Evolutionary conservation across 2,113 vertebrate genomes (phyloP).

Genomic region (Coptodon bakossiorum): DNA sequence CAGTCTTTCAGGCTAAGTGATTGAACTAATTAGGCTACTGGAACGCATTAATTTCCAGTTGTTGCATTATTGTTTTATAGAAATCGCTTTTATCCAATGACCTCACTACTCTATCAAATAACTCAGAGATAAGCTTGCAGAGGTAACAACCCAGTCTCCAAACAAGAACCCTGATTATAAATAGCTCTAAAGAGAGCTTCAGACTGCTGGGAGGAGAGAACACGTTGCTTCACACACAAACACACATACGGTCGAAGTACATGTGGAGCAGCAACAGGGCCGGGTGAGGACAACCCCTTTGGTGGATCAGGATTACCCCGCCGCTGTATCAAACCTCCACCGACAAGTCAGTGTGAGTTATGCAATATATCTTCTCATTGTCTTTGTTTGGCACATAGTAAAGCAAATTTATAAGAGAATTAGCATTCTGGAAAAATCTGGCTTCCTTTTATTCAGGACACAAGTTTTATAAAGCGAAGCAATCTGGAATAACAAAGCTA

Average conservation of each 20-base stretch:
- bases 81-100: constrained; percentile 26
- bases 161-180: constrained; percentile 55
- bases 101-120: constrained; percentile 46
- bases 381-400: neutral
- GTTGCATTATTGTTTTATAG: neutral
- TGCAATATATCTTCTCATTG: constrained; percentile 31
- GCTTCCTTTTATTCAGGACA: neutral
- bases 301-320: constrained; percentile 33
- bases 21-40: constrained; percentile 14
- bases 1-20: neutral
- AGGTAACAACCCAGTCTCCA: constrained; percentile 37
- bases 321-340: constrained; percentile 16
- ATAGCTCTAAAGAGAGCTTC: constrained; percentile 37
- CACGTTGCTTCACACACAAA: neutral
- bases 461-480: constrained; percentile 19
- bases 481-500: constrained; percentile 52
- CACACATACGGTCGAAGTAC: neutral
- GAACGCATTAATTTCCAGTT: constrained; percentile 14
- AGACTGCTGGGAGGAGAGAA: constrained; percentile 52
- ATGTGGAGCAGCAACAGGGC: constrained; percentile 31
- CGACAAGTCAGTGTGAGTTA: constrained; percentile 36
- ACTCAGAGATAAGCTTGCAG: constrained; percentile 39
- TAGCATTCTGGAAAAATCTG: neutral
- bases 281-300: constrained; percentile 30
- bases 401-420: neutral